These are phyloP conservation scores for Glossosoma conforme DNA, from an alignment of 1,140 invertebrate species.

Conservation along the genomic window DNA sequence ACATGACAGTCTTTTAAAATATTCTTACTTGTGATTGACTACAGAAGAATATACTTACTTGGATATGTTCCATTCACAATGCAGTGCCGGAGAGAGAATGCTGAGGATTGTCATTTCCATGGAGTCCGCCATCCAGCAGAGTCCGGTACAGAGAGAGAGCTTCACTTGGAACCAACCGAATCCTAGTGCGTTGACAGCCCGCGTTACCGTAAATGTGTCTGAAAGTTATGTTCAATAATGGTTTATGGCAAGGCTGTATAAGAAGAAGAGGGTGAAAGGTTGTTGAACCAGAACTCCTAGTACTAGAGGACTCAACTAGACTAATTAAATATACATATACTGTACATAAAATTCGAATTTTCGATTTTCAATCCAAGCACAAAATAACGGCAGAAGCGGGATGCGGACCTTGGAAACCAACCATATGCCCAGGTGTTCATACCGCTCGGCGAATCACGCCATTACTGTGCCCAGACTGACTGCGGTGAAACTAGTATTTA, in stretches of 20 bases:
- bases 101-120: slow-evolving; percentile 98
- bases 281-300: slow-evolving; percentile 4
- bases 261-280: too few species aligned
- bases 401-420: too few species aligned
- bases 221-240: too few species aligned
- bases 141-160: slow-evolving; percentile 75
- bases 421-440: too few species aligned
- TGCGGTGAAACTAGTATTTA: too few species aligned
- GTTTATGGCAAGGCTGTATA: too few species aligned
- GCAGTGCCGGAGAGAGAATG: slow-evolving; percentile 86
- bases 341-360: background rate
- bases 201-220: slow-evolving; percentile 93
- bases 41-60: slow-evolving; percentile 56
- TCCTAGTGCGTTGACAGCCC: slow-evolving; percentile 91
- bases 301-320: slow-evolving; percentile 2
- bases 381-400: too few species aligned
- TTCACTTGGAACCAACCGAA: slow-evolving; percentile 97
- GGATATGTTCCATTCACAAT: slow-evolving; percentile 90
- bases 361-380: too few species aligned
- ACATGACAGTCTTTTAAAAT: too few species aligned
- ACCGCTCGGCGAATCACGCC: too few species aligned
- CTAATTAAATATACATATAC: background rate
- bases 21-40: background rate
- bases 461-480: too few species aligned
- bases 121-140: slow-evolving; percentile 96